Base-by-base conservation (phyloP, 2,888 invertebrate species). In the Dorcus parallelipipedus region DNA sequence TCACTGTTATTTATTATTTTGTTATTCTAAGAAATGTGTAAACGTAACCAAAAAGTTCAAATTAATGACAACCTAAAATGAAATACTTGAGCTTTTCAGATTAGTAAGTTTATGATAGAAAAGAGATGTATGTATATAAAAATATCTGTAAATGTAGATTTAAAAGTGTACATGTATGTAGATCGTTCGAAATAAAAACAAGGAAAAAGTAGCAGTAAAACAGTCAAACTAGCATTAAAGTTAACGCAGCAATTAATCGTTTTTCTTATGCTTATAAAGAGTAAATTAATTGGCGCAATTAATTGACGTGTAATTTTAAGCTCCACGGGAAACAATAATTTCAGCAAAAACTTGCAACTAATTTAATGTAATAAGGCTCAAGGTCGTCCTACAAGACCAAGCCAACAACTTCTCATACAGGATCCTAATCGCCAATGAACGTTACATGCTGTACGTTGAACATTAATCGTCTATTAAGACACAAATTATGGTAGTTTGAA, bases 271-370 rank as follows among this genome's bases (percentile, higher is more conserved):
- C 38, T 49, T 49, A 49, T 55, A 55, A 55, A 55, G 42, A 49
- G 54, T 23, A 49, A 55, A 41, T 49, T 49, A 55, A 55, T 55
- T 55, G 49, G 49, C 26, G 48, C 49, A 40, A 55, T 55, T 55
- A 55, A 41, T 55, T 48, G 54, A 23, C 49, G 42, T 33, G 54
- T 20, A 55, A 55, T 49, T 55, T 49, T 41, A 49, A 49, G 40
- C 42, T 45, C 17, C 41, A 14, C 20, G 45, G 45, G 45, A 10
- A 45, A 45, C 45, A 45, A 45, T 45, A 45, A 45, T 45, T 45
- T 20, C 45, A 17, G 23, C 45, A 45, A 45, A 45, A 45, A 45
- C 45, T 45, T 10, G 45, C 17, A 45, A 45, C 20, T 10, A 45
- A 45, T 45, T 45, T 45, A 45, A 10, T 9, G 45, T 20, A 45